Percentiles rank a stretch among this genome's conserved stretches.
These are phyloP conservation scores for Lapara coniferarum DNA, from an alignment of 2,888 invertebrate genomes.

Conservation along the genomic window DNA sequence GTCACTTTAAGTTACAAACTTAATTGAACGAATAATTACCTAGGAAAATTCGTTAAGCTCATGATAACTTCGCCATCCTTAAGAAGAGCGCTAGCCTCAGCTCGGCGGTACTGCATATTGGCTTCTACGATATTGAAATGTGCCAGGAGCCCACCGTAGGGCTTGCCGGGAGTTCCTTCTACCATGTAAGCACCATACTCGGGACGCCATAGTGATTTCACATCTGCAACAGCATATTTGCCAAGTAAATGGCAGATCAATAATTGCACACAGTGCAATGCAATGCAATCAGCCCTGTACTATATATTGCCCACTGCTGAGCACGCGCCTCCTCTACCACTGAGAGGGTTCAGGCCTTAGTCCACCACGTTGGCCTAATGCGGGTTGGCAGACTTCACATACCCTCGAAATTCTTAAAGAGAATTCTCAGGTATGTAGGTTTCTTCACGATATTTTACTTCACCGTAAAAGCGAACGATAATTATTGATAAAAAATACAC, in stretches of 20 bases:
- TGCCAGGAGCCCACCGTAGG: constrained; percentile 96
- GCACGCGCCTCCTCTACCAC: too few species aligned
- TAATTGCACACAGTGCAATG: too few species aligned
- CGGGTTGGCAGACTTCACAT: too few species aligned
- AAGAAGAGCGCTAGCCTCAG: constrained; percentile 91
- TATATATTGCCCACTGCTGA: too few species aligned
- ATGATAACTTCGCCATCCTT: constrained; percentile 92
- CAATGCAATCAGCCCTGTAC: too few species aligned
- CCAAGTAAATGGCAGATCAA: not conserved
- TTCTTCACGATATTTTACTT: too few species aligned
- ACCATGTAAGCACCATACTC: constrained; percentile 99
- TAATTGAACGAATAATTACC: constrained; percentile 76
- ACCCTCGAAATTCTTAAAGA: too few species aligned
- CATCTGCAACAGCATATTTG: constrained; percentile 74
- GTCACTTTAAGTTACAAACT: not conserved
- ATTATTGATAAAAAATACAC: too few species aligned
- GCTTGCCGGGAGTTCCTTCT: constrained; percentile 98
- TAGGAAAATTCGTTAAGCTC: constrained; percentile 96
- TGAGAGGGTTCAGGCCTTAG: too few species aligned
- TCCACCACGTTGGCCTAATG: too few species aligned
- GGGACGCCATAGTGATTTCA: constrained; percentile 97
- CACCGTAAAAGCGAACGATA: too few species aligned
- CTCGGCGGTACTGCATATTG: constrained; percentile 95
- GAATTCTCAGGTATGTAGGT: too few species aligned
- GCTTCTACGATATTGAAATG: constrained; percentile 99